These are phyloP conservation scores for Erythrolamprus reginae DNA, from an alignment of 2,113 vertebrate species.

Conservation along the genomic window DNA sequence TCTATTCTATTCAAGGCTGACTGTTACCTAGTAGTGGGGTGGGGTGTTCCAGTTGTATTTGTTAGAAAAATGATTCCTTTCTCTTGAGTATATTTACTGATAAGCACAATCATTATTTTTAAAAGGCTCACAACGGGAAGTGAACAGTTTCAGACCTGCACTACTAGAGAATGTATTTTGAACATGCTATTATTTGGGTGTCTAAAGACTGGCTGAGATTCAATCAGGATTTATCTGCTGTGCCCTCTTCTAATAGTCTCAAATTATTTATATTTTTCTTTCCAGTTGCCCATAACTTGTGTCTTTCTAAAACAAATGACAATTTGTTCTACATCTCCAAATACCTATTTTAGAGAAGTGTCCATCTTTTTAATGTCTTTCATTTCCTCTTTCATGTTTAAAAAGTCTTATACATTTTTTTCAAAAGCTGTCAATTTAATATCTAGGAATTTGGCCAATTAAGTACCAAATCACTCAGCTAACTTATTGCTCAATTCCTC, in stretches of 20 bases:
- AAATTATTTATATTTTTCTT: not conserved
- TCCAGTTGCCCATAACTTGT: not conserved
- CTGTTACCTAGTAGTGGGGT: not conserved
- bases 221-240: not conserved
- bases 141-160: not conserved
- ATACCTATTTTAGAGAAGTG: not conserved
- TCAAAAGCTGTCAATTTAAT: not conserved
- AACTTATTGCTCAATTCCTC: not conserved
- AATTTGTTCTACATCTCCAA: not conserved
- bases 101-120: not conserved
- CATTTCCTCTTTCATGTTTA: not conserved
- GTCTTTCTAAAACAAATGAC: not conserved
- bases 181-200: not conserved
- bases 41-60: not conserved
- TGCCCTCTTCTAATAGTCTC: not conserved
- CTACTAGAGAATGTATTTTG: not conserved
- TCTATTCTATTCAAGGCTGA: not conserved
- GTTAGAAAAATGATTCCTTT: not conserved
- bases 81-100: not conserved
- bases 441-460: not conserved
- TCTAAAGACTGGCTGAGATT: not conserved
- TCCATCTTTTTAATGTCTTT: not conserved
- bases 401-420: not conserved
- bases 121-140: not conserved
- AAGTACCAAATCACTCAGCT: not conserved